phyloP scores from a whole-genome alignment of 2,797 vertebrate genomes.

The Allobates femoralis region DNA sequence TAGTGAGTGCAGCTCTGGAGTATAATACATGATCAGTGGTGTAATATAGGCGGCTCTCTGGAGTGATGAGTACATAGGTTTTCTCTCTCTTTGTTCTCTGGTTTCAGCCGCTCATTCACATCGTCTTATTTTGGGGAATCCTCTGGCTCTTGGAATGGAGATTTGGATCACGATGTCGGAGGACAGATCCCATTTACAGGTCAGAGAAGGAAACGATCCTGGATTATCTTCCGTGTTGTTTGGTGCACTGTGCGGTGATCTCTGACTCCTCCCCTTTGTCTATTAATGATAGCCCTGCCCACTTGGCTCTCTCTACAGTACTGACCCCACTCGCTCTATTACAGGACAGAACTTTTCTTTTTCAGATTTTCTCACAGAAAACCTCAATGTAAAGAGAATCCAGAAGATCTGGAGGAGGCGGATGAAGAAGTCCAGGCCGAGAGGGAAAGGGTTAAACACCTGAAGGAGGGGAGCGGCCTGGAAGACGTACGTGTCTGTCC shows the following conservation, averaged over 20 bases:
- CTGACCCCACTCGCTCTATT: too few species aligned
- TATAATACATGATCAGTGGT: too few species aligned
- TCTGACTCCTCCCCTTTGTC: too few species aligned
- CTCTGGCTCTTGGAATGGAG: constrained; percentile 85
- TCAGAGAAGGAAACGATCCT: constrained; percentile 65
- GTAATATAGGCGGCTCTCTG: too few species aligned
- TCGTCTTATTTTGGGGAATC: constrained; percentile 79
- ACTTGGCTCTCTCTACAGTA: too few species aligned
- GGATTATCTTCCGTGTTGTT: too few species aligned
- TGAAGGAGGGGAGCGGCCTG: constrained; percentile 74
- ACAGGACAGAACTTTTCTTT: background rate
- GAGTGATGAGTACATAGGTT: too few species aligned
- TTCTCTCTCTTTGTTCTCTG: background rate
- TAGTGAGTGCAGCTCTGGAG: too few species aligned
- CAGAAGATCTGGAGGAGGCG: constrained; percentile 78
- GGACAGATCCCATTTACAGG: constrained; percentile 87
- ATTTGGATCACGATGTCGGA: constrained; percentile 79
- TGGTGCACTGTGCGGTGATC: too few species aligned
- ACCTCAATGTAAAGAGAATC: constrained; percentile 71
- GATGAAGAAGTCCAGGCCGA: constrained; percentile 90
- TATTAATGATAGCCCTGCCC: too few species aligned
- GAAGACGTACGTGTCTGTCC: constrained; percentile 80
- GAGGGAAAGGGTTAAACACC: constrained; percentile 81
- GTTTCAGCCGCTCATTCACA: constrained; percentile 87
- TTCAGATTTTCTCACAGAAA: constrained; percentile 62